Evolutionary conservation across 2,113 vertebrate genomes (phyloP), one percentile per base, ranked within the genome.

Genomic region (Raja brachyura): DNA sequence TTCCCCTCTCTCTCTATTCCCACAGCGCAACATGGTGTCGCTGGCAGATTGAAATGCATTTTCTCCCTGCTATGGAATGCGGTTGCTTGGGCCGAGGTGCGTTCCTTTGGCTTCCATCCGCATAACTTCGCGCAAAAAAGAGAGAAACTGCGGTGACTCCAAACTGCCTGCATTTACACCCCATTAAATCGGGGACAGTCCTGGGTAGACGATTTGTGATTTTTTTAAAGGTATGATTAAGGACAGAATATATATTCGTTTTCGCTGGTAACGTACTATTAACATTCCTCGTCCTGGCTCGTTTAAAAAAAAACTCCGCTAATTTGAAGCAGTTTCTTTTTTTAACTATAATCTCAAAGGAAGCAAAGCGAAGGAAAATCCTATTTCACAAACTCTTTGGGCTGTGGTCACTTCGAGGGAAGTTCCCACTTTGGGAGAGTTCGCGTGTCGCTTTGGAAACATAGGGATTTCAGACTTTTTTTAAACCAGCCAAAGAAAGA

Each of bases 11-110:
- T 70, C 68, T 73, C 66, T 74, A 54, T 54, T 59, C n/a, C 75
- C 75, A 77, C 31, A 33, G 75, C 75, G 5, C 75, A n/a, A 77
- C 31, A 77, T 28, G 22, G 13, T 54, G 83, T n/a, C 11, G 56
- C 83, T 86, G 83, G 59, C 56, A 31, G 86, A 93, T 93, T 90
- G 86, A 93, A 94, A 85, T 93, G 48, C 31, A 94, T 78, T 94
- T 94, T 94, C 93, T 95, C 93, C 93, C 93, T 93, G 94, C 94
- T 93, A 0, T 94, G 95, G 95, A 96, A 96, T 96, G 94, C 93
- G 39, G 93, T 93, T 61, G 77, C 93, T 93, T 93, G 90, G 85
- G 94, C 59, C 93, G 93, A 94, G 93, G 93, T 93, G 94, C 95
- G 93, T 85, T 93, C 93, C 93, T 93, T 90, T 93, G 61, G 93